phyloP scores from a whole-genome alignment of 2,797 vertebrate species.

The Pogoniulus pusillus region DNA sequence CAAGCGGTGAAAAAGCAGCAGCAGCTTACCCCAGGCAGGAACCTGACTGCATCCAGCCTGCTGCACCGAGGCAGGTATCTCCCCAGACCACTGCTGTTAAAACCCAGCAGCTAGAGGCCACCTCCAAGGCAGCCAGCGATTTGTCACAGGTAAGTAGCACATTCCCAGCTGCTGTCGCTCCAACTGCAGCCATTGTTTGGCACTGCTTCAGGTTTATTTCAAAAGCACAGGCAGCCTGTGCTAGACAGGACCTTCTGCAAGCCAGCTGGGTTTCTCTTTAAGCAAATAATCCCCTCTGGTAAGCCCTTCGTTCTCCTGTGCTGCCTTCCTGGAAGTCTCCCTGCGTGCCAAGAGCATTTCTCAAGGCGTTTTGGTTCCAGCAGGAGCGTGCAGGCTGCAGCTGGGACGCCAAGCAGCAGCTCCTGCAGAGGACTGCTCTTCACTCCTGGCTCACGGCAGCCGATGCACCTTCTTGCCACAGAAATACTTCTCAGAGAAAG shows the following conservation, averaged over 20 bases:
- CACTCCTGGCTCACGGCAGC: conserved; percentile 43
- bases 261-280: conserved; percentile 37
- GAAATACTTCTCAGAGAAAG: conserved; percentile 84
- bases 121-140: background rate
- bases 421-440: background rate
- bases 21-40: background rate
- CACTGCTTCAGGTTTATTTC: conserved; percentile 31
- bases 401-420: background rate
- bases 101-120: background rate
- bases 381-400: background rate
- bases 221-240: conserved; percentile 6
- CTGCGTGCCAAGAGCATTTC: background rate
- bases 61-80: background rate
- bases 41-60: background rate
- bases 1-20: background rate
- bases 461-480: conserved; percentile 78
- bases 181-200: background rate
- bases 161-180: conserved; percentile 35
- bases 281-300: conserved; percentile 42
- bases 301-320: background rate
- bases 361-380: background rate
- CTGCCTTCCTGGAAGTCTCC: conserved; percentile 18
- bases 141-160: background rate
- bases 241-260: conserved; percentile 24
- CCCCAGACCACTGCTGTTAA: background rate